A percentile compares a stretch with the other conserved stretches of the same genome.
phyloP scores from a whole-genome alignment of 1,140 invertebrate species.

The Eumeta japonica region DNA sequence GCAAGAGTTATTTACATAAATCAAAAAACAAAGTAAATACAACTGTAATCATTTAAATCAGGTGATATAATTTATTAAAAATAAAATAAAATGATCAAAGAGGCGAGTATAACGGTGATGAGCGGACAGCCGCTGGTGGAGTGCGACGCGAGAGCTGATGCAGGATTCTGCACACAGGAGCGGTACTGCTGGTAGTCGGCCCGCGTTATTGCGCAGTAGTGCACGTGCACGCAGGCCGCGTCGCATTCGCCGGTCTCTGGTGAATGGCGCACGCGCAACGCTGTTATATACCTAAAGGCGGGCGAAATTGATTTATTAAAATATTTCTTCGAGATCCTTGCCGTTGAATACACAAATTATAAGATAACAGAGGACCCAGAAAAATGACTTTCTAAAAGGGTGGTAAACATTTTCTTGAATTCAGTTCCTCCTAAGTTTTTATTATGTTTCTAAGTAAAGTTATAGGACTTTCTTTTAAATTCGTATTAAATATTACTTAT shows the following conservation, averaged over 20 bases:
- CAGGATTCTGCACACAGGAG: slow-evolving; percentile 71
- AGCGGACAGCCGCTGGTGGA: slow-evolving; percentile 34
- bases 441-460: too few relatives aligned
- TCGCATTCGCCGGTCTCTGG: slow-evolving; percentile 58
- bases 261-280: slow-evolving; percentile 62
- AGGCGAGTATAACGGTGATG: too few relatives aligned
- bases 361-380: neutral
- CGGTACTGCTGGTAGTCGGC: slow-evolving; percentile 73
- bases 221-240: slow-evolving; percentile 69
- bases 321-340: neutral
- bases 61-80: too few relatives aligned
- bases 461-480: too few relatives aligned
- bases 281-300: slow-evolving; percentile 30
- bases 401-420: too few relatives aligned
- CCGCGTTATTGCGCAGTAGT: slow-evolving; percentile 81
- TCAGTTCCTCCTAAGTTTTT: too few relatives aligned
- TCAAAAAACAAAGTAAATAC: too few relatives aligned
- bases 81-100: too few relatives aligned
- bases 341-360: neutral
- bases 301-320: neutral
- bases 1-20: too few relatives aligned
- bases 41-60: too few relatives aligned
- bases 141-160: slow-evolving; percentile 65
- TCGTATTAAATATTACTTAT: too few relatives aligned
- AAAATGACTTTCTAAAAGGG: too few relatives aligned